Conservation (phyloP, 2,797 vertebrate genomes). For the Argentina silus region DNA sequence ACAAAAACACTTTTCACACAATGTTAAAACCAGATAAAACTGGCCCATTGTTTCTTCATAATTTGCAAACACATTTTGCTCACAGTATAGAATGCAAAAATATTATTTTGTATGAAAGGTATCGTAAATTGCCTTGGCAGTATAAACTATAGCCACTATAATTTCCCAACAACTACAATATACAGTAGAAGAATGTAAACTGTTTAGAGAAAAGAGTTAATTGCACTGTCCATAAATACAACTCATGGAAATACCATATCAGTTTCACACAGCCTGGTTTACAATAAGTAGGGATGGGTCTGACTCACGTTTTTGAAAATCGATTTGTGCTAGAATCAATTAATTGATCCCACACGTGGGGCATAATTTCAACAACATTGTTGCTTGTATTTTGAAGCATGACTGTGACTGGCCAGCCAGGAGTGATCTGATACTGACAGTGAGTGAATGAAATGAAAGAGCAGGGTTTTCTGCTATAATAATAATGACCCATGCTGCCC, state of each 20-base stretch:
- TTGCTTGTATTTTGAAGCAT: no score
- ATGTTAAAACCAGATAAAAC: neutral
- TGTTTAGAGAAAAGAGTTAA: neutral
- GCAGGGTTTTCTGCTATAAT: no score
- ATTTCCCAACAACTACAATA: neutral
- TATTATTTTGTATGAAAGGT: neutral
- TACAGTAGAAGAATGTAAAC: neutral
- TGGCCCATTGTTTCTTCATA: neutral
- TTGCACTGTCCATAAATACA: neutral
- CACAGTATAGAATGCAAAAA: neutral
- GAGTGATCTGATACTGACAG: no score
- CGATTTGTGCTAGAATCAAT: no score
- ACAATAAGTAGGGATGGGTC: neutral
- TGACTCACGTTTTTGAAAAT: no score
- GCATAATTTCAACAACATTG: no score
- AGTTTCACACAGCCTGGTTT: neutral
- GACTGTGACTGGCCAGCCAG: no score
- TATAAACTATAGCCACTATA: neutral
- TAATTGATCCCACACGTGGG: no score
- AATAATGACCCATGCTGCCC: no score
- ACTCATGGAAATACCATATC: neutral
- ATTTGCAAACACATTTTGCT: neutral
- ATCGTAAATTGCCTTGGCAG: neutral
- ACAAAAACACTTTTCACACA: neutral
- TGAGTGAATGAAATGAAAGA: no score